Base-by-base conservation (phyloP, 2,888 invertebrate genomes). In the Agriopis marginaria region DNA sequence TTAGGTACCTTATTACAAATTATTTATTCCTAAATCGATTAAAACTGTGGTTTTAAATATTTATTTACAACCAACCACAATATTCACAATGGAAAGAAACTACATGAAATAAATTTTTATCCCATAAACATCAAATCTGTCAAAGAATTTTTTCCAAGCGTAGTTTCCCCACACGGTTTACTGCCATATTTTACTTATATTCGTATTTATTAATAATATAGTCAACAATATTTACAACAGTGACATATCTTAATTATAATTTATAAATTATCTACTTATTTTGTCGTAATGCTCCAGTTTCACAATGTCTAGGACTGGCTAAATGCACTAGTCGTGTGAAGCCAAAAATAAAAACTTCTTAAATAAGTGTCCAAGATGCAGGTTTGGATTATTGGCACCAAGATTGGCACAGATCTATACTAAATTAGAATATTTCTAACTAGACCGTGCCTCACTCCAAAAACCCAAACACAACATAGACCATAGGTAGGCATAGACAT, bases 161-260 rank as follows among this genome's bases (percentile, higher is more conserved):
- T 94, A 94, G 93, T 94, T 94, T 94, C 93, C 93, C 93, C 93
- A 93, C 91, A 92, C 92, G 88, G 89, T 92, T 84, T 86, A 72
- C 86, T 89, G 90, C 86, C 78, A 85, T 87, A 49, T 66, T 53
- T 44, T 67, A 17, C 55, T 49, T 66, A 68, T 23, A 54, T n/a
- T 65, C 54, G 10, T 66, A 56, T 42, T 42, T 8, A 59, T 44
- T 65, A 42, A 56, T 81, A 77, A 72, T 75, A 76, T 76, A 79
- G 79, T 79, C 77, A 83, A 86, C 83, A 84, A 86, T 90, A 89
- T 89, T 82, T 91, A 91, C 90, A 91, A 85, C 84, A 85, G 79
- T 81, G 79, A 77, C 72, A 79, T 79, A 78, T 5, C 55, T 53
- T 77, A 71, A 74, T 61, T 78, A 73, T 47, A 54, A 53, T 49